A percentile compares a stretch with the other conserved stretches of the same genome.
These are phyloP conservation scores for Chymomyza caudatula DNA, from an alignment of 2,888 invertebrate species.

Conservation along the genomic window DNA sequence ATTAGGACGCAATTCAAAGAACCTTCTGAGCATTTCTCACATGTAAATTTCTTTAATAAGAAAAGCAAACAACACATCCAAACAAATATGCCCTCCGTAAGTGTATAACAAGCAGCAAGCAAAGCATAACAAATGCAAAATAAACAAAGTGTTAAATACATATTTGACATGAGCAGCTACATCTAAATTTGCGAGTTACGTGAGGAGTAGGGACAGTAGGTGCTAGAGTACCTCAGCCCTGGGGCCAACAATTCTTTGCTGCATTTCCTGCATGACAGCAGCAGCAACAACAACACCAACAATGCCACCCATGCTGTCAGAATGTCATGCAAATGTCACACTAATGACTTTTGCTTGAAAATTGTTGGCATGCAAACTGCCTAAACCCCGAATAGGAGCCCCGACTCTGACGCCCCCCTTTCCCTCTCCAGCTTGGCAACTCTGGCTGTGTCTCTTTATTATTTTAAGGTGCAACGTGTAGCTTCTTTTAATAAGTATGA, in stretches of 20 bases:
- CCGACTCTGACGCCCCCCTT: background rate
- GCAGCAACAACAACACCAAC: conserved; percentile 27
- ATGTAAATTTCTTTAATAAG: no score
- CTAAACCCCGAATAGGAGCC: background rate
- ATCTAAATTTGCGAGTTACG: conserved; percentile 4
- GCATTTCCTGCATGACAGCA: conserved; percentile 52
- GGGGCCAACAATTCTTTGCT: conserved; percentile 28
- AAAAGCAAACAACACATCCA: no score
- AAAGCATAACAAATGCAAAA: conserved; percentile 49
- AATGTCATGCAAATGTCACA: conserved; percentile 1
- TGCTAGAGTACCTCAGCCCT: background rate
- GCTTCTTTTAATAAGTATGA: conserved; percentile 5
- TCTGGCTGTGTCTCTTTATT: conserved; percentile 55
- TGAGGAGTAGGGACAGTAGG: background rate
- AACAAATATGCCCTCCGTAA: background rate
- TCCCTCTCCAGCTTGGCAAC: background rate
- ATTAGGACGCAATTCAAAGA: no score
- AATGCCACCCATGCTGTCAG: conserved; percentile 7
- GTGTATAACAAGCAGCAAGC: conserved; percentile 15
- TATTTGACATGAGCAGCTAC: conserved; percentile 58
- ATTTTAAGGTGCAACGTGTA: conserved; percentile 55
- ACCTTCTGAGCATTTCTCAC: no score
- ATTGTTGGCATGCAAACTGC: background rate
- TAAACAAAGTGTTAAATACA: conserved; percentile 63
- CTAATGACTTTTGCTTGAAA: conserved; percentile 2